Evolutionary conservation across 2,113 vertebrate species (phyloP).

Genomic region (Butorides virescens): DNA sequence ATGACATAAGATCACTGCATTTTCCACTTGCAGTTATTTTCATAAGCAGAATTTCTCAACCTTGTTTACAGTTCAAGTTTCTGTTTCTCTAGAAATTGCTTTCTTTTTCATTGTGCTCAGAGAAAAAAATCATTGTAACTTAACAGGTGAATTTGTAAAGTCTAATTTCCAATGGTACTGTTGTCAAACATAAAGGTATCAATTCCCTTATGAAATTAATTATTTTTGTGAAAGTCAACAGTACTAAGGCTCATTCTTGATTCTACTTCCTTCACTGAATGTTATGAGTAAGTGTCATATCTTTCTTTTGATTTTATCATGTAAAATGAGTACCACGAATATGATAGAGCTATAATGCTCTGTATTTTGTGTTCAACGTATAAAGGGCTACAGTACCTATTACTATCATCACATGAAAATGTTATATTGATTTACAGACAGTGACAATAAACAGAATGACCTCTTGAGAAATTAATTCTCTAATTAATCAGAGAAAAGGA

Average conservation of each 20-base stretch:
- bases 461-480: not conserved
- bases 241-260: not conserved
- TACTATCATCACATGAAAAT: not conserved
- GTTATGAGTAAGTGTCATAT: not conserved
- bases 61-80: not conserved
- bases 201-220: not conserved
- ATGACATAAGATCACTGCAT: not conserved
- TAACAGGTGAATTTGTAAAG: not conserved
- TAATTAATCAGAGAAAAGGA: not conserved
- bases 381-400: not conserved
- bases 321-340: not conserved
- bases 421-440: not conserved
- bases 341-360: not conserved
- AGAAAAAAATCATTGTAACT: not conserved
- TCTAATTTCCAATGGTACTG: not conserved
- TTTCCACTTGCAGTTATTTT: slow-evolving; percentile 18
- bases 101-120: not conserved
- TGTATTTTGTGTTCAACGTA: not conserved
- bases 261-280: not conserved
- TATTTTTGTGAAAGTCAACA: not conserved
- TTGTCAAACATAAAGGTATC: not conserved
- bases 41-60: not conserved
- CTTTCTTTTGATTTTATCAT: not conserved
- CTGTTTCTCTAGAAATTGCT: not conserved
- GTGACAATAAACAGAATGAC: not conserved